phyloP scores from a whole-genome alignment of 1,140 invertebrate species.

The Sitodiplosis mosellana region DNA sequence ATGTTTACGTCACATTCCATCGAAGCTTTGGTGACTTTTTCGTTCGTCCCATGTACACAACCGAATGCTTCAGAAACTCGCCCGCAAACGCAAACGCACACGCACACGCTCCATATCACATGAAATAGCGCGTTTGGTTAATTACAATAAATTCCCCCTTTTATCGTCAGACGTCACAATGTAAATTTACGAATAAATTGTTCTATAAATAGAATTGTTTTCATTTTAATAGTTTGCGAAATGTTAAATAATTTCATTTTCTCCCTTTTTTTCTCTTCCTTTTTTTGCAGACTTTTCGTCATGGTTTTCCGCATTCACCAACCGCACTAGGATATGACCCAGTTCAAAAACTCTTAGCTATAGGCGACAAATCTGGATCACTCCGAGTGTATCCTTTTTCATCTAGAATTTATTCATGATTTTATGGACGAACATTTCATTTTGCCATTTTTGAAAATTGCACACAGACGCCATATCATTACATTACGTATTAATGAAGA shows the following conservation, averaged over 20 bases:
- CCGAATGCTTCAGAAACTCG: no score
- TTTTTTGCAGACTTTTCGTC: constrained; percentile 80
- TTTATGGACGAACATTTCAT: no score
- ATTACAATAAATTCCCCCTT: neutral
- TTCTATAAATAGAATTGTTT: neutral
- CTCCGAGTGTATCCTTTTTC: constrained; percentile 64
- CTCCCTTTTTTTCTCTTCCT: constrained; percentile 3
- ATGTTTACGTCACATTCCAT: no score
- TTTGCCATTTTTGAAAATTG: no score
- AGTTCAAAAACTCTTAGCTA: constrained; percentile 87
- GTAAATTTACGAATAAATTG: neutral
- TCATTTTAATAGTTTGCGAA: neutral
- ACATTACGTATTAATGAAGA: no score
- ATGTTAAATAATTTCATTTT: neutral
- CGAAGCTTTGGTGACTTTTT: no score
- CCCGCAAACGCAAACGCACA: no score
- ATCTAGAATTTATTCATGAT: neutral
- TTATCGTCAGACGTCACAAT: no score
- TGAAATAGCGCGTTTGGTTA: neutral
- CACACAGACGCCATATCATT: no score
- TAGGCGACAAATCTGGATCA: constrained; percentile 89
- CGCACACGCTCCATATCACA: no score
- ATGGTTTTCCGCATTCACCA: constrained; percentile 97
- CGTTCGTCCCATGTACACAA: no score
- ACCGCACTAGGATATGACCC: constrained; percentile 95